Evolutionary conservation across 2,113 vertebrate genomes (phyloP).

Genomic region (Oenanthe oenanthe): DNA sequence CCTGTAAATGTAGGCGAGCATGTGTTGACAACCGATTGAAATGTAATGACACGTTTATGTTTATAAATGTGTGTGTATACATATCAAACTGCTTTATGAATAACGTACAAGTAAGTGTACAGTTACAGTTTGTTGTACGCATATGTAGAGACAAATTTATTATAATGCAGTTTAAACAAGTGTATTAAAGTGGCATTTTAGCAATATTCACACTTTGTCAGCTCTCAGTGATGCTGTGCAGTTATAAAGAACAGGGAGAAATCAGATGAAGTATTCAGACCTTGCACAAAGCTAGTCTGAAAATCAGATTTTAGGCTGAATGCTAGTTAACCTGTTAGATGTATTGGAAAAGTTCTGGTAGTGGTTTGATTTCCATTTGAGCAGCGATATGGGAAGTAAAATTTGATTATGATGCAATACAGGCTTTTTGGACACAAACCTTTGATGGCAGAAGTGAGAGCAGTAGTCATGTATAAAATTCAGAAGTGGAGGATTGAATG

Average conservation of each 20-base stretch:
- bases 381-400: background rate
- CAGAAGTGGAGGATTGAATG: background rate
- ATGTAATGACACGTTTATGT: background rate
- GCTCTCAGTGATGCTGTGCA: background rate
- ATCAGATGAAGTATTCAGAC: background rate
- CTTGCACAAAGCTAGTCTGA: background rate
- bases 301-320: background rate
- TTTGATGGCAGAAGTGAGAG: background rate
- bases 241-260: background rate
- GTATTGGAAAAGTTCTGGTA: background rate
- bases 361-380: background rate
- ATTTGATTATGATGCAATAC: background rate
- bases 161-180: background rate
- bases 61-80: accelerated
- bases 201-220: background rate
- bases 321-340: background rate
- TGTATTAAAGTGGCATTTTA: background rate
- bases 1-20: background rate
- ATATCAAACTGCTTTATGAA: background rate
- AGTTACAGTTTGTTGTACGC: background rate
- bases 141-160: background rate
- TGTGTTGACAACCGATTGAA: background rate
- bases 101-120: background rate
- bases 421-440: background rate
- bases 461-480: background rate